Conservation (phyloP, 2,113 vertebrate genomes). For the Heliornis fulica region DNA sequence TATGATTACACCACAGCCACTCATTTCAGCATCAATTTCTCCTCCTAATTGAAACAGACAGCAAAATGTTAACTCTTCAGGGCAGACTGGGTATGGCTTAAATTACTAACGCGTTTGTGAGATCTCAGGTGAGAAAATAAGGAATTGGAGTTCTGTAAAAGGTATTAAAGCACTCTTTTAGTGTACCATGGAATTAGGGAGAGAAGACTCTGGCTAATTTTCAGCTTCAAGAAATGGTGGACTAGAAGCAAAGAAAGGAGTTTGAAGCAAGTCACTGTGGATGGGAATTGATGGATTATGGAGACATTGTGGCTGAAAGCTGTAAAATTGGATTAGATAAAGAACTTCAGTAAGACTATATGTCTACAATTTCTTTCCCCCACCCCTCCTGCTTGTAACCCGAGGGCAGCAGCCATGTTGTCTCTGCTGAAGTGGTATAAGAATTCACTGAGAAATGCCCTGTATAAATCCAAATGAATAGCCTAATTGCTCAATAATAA, state of each 20-base stretch:
- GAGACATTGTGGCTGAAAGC: background rate
- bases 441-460: background rate
- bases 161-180: background rate
- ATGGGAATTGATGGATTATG: background rate
- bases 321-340: slow-evolving; percentile 44
- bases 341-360: background rate
- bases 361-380: background rate
- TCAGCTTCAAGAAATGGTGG: background rate
- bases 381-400: background rate
- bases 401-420: background rate
- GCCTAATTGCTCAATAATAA: background rate
- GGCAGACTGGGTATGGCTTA: background rate
- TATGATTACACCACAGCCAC: background rate
- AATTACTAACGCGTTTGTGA: background rate
- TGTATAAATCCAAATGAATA: background rate
- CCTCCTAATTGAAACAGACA: background rate
- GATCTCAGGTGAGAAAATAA: background rate
- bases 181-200: background rate
- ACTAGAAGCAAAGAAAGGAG: background rate
- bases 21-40: background rate
- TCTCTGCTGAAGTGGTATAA: background rate
- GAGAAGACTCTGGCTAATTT: background rate
- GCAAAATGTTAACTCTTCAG: background rate
- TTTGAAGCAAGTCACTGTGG: background rate
- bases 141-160: background rate